These are phyloP conservation scores for Rhizomys pruinosus DNA, from an alignment of 2,113 vertebrate genomes.

Conservation along the genomic window DNA sequence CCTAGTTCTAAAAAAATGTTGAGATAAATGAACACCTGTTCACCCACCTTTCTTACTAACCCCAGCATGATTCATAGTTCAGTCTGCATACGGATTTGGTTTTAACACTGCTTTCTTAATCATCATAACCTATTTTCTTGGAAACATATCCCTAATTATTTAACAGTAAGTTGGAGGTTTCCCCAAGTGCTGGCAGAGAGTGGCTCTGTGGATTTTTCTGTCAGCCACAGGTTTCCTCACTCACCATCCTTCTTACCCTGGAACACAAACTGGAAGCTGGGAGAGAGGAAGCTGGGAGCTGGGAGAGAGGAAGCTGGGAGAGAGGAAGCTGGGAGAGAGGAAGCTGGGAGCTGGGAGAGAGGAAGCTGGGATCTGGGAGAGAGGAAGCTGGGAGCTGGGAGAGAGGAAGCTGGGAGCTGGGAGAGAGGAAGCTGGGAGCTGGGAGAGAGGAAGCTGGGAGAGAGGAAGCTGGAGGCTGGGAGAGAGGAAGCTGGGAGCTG, in stretches of 20 bases:
- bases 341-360: neutral
- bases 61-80: neutral
- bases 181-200: neutral
- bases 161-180: slow-evolving; percentile 14
- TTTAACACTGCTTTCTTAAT: slow-evolving; percentile 20
- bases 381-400: neutral
- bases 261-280: neutral
- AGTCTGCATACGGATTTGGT: neutral
- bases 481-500: neutral
- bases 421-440: neutral
- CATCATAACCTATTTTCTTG: slow-evolving; percentile 37
- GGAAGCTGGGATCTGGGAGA: too few relatives aligned
- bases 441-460: neutral
- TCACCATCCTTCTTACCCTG: neutral
- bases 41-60: slow-evolving; percentile 41
- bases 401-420: neutral
- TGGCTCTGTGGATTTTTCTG: neutral
- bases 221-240: neutral
- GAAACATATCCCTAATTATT: neutral
- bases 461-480: neutral
- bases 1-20: neutral
- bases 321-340: neutral
- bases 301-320: neutral
- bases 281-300: neutral
- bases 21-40: slow-evolving; percentile 26